Evolutionary conservation across 2,797 vertebrate genomes (phyloP), one percentile per base, ranked within the genome.

Genomic region (Sebastes minor): DNA sequence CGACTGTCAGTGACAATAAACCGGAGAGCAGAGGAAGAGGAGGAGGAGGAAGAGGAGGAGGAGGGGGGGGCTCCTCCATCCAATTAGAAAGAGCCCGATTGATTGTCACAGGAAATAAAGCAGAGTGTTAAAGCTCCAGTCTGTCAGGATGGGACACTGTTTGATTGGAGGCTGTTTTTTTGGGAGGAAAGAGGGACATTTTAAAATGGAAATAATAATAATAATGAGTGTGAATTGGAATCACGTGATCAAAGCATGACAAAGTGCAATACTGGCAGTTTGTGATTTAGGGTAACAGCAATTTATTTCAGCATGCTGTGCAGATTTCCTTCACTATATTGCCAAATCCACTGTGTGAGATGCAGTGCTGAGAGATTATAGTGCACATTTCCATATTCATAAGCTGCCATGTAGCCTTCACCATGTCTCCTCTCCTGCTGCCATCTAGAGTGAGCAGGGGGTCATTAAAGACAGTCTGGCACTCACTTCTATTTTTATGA

Each of bases 1-100:
- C 88, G 78, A 86, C 86, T 92, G 92, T 89, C 90, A 90, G 79
- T 81, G 90, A 91, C 89, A 93, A 91, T 89, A 90, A 86, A 71
- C 78, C 84, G 64, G 71, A 66, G 81, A 56, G 80, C 62, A 42
- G 32, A 20, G 67, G 42, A 22, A 23, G 79, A 35, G 56, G 68
- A 27, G 18, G 42, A 6, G 11, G 55, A n/a, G 8, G 63, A 4
- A 3, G 53, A 11, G 1, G 30, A 5, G 7, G 10, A 7, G 2
- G 22, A 23, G 7, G 10, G 42, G 42, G 55, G 57, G 3, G 57
- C 25, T 18, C 23, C 74, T 49, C 81, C 80, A 9, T 89, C 90
- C 91, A 92, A 89, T 91, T 91, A 89, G 81, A 91, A 88, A 77
- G 80, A 86, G 82, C 57, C 77, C 69, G 49, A 68, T 23, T 88